Evolutionary conservation across 2,113 vertebrate species (phyloP), one percentile per base, ranked within the genome.

Genomic region (Romanogobio albipinnatus): DNA sequence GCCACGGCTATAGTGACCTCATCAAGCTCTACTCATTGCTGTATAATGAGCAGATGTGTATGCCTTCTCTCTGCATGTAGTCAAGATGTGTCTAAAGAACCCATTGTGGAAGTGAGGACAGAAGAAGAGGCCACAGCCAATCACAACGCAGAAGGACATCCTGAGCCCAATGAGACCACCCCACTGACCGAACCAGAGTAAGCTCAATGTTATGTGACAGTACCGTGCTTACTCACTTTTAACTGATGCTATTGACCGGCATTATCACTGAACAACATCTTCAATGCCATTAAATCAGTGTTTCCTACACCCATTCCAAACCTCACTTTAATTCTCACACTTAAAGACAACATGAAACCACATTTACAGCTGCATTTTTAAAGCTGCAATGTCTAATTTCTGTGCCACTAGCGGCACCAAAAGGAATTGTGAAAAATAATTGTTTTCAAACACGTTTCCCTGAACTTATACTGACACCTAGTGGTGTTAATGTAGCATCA

Each of bases 121-220:
- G 97, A 99, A 89, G 97, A 99, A 45, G 97, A 99, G 82, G 92
- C 95, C 88, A 97, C 97, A 59, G 97, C 98, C 59, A 99, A 99
- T 92, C 97, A 99, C 0, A 97, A 99, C 0, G 96, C 96, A 85
- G 98, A 97, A 17, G 98, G 97, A 24, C 97, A 97, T 53, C 95
- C 93, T 0, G 98, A 99, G 85, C 98, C 98, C 81, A 99, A 97
- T 0, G 98, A 99, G 94, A 99, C 97, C 90, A 99, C 98, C 0
- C 98, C 98, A 0, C 94, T 99, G 90, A 99, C 98, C 1, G 96
- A 98, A 93, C 97, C 97, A 82, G 98, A 99, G 98, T 99, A 96
- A 39, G 98, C 93, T 61, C 24, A 17, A 14, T n/a, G 24, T 76
- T 24, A 75, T 56, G 58, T 53, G 39, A n/a, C 24, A 78, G 47